Evolutionary conservation across 2,113 vertebrate species (phyloP).

Genomic region (Paradoxurus hermaphroditus): DNA sequence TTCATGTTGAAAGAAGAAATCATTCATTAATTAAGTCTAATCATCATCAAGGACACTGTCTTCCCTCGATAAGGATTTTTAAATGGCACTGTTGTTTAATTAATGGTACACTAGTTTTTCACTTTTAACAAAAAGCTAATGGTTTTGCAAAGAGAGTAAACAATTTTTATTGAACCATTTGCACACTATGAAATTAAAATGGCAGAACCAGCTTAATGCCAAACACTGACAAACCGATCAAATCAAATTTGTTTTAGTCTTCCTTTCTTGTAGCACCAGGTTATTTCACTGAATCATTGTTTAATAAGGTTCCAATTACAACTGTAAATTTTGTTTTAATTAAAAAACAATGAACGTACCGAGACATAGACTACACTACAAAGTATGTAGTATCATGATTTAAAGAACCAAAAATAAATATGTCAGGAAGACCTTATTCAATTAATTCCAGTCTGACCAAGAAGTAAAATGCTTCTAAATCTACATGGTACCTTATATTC

Average conservation of each 20-base stretch:
- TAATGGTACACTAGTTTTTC: slow-evolving; percentile 19
- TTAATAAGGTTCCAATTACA: slow-evolving; percentile 40
- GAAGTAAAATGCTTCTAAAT: neutral
- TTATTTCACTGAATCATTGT: slow-evolving; percentile 11
- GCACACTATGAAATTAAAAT: slow-evolving; percentile 14
- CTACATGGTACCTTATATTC: neutral
- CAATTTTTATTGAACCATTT: slow-evolving; percentile 55
- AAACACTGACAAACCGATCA: neutral
- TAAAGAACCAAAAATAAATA: neutral
- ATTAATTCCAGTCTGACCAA: neutral
- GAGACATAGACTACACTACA: neutral
- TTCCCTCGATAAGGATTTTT: slow-evolving; percentile 42
- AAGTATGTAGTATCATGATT: neutral
- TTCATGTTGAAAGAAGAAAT: slow-evolving; percentile 35
- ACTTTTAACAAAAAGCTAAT: slow-evolving; percentile 63
- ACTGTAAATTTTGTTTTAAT: slow-evolving; percentile 53
- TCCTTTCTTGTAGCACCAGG: neutral
- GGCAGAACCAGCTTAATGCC: slow-evolving; percentile 28
- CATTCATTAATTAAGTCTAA: slow-evolving; percentile 40
- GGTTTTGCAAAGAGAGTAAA: neutral
- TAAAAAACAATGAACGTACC: slow-evolving; percentile 52
- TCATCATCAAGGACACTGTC: neutral
- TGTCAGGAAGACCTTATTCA: neutral
- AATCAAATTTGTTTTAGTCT: neutral
- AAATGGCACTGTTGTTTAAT: slow-evolving; percentile 75